A percentile compares a stretch with the other conserved stretches of the same genome.
phyloP scores from a whole-genome alignment of 2,797 vertebrate species.

The Meriones psammophilus region DNA sequence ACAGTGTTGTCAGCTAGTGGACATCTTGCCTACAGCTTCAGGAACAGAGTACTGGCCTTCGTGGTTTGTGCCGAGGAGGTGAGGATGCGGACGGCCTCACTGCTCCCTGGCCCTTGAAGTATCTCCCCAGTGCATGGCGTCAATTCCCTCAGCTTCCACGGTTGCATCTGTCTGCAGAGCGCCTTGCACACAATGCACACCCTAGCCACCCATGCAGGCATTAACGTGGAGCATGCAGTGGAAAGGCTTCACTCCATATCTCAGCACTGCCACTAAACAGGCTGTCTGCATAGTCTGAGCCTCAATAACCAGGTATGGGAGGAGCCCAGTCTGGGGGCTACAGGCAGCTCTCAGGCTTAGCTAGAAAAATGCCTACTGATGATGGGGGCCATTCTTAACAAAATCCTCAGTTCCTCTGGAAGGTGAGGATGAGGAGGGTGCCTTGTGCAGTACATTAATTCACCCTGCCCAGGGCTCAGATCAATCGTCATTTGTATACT shows the following conservation, averaged over 20 bases:
- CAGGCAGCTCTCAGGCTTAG: no score
- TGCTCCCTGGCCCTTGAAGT: no score
- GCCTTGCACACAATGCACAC: not conserved
- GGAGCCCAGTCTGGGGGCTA: no score
- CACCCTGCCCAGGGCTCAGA: not conserved
- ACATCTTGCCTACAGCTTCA: not conserved
- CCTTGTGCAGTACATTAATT: not conserved
- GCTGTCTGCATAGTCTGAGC: no score
- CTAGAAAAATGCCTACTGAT: no score
- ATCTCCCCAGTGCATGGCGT: fast-evolving
- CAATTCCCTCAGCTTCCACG: not conserved
- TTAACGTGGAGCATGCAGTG: not conserved
- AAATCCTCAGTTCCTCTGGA: no score
- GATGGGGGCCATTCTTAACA: no score
- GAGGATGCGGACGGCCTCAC: not conserved
- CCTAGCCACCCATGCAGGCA: not conserved
- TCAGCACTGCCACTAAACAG: no score
- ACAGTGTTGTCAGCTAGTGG: not conserved
- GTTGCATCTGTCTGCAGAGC: not conserved
- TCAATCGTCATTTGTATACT: not conserved
- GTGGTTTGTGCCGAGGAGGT: fast-evolving
- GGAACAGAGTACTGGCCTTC: not conserved
- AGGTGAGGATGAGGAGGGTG: not conserved
- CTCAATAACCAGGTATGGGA: no score
- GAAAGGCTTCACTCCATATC: no score